Evolutionary conservation across 2,797 vertebrate genomes (phyloP), one percentile per base, ranked within the genome.

Genomic region (Phrynocephalus forsythii): DNA sequence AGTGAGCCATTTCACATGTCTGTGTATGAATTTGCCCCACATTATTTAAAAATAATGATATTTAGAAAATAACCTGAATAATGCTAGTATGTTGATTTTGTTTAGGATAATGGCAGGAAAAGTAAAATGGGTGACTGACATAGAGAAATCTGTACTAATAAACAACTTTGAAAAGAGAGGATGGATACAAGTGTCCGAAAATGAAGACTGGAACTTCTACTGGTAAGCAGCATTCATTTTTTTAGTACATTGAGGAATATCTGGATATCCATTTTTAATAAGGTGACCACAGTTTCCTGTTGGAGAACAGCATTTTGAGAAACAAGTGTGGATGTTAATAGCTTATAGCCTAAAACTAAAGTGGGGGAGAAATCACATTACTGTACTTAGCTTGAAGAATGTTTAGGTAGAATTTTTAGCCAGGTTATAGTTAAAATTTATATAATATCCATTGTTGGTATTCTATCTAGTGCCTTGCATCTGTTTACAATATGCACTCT

Each of bases 111-210:
- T 99, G 99, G 98, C 99, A 82, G 98, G 97, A 93, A 99, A 98
- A 95, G 98, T 99, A 84, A 99, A 99, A 91, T 99, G 99, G 99
- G 99, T 99, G 93, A 99, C 99, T 22, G 99, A 99, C 78, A 99
- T 99, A 75, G 98, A 99, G 95, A 99, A 99, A 93, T 99, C 99
- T 0, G 99, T 99, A 94, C 97, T 99, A 84, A 98, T 99, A 95
- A 99, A 99, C 94, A 99, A 99, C 97, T 99, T 99, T 89, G 99
- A 99, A 93, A 99, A 99, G 95, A 98, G 99, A 94, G 98, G 98
- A 87, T 99, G 99, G 99, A 86, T 97, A 84, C 98, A 97, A 89
- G 99, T 99, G 86, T 94, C 98, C 2, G 98, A 99, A 88, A 99
- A 94, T 68, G 99, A 99, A 80, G 99, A 99, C 90, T 99, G 99